phyloP scores from a whole-genome alignment of 35 echinoderm and acorn worm species.

The Heliocidaris erythrogramma region DNA sequence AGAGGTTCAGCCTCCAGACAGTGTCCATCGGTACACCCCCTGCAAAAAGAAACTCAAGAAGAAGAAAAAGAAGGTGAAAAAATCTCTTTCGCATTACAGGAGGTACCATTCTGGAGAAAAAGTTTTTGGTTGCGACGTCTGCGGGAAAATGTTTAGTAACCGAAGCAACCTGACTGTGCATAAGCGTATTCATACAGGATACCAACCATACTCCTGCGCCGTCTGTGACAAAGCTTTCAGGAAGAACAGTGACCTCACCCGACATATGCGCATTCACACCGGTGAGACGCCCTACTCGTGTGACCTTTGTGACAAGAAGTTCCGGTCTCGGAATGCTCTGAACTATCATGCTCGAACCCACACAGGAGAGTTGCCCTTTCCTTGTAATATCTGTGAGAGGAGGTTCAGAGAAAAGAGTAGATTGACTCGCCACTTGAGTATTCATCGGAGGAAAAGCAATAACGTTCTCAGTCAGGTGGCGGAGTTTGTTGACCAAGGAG shows the following conservation, averaged over 20 bases:
- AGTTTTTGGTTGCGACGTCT: constrained; percentile 18
- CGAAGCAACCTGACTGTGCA: constrained; percentile 51
- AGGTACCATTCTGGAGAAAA: background rate
- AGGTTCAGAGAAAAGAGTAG: constrained; percentile 8
- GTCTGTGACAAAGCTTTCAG: constrained; percentile 56
- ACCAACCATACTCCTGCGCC: constrained; percentile 60
- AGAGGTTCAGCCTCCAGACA: background rate
- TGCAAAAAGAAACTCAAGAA: background rate
- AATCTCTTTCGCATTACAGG: background rate
- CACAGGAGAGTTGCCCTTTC: constrained; percentile 40
- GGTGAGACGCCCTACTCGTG: constrained; percentile 45
- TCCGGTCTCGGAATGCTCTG: constrained; percentile 21
- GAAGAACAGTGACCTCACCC: background rate
- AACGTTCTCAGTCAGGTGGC: background rate
- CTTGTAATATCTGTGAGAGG: background rate
- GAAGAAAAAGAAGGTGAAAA: background rate
- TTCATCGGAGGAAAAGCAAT: background rate
- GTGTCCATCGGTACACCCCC: background rate
- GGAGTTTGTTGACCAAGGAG: background rate
- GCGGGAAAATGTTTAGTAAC: constrained; percentile 41
- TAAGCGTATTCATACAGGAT: constrained; percentile 55
- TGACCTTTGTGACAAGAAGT: constrained; percentile 32
- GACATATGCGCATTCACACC: constrained; percentile 51
- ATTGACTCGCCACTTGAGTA: background rate
- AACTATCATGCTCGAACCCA: constrained; percentile 22